Base-by-base conservation (phyloP, 2,113 vertebrate species). In the Melanotaenia duboulayi region DNA sequence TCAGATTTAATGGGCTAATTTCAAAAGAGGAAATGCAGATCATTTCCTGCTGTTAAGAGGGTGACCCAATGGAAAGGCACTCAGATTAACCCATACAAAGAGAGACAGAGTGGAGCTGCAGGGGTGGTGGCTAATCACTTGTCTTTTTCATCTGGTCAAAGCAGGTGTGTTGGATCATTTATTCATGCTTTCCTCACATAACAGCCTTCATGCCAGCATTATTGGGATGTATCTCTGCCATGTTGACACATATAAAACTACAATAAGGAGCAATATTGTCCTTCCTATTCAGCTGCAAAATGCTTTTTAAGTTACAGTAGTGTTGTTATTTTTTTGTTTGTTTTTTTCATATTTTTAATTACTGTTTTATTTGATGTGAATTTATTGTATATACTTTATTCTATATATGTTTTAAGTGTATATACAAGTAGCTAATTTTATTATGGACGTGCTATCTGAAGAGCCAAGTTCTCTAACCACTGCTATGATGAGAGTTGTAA, bases 21-120 rank as follows among this genome's bases (percentile, higher is more conserved):
- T 79, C 54, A 61, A 9, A 37, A 49, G 61, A 61, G 32, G 49
- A 75, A 79, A 77, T 16, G 13, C 39, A 57, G 48, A 63, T 28
- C 23, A 63, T 80, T 80, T 72, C 78, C 83, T 74, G 63, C 71
- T 65, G 76, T 78, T 73, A 77, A 25, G 48, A 74, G 65, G 66
- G 58, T 2, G 2, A 67, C 62, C 23, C 28, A 49, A 14, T 69
- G 74, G 67, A 80, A 71, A 72, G 78, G 63, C 78, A 78, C 76
- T 66, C 51, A 48, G 63, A 71, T 76, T 59, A 78, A 75, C 83
- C 63, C 81, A 70, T 58, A 50, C 28, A 63, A 17, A 65, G 67
- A 71, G 24, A 28, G 44, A 28, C 23, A 13, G 11, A 24, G 22
- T 39, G 19, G 44, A 11, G 50, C 52, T 25, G 25, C 24, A 24